Base-by-base conservation (phyloP, 2,113 vertebrate species). In the Aramus guarauna region DNA sequence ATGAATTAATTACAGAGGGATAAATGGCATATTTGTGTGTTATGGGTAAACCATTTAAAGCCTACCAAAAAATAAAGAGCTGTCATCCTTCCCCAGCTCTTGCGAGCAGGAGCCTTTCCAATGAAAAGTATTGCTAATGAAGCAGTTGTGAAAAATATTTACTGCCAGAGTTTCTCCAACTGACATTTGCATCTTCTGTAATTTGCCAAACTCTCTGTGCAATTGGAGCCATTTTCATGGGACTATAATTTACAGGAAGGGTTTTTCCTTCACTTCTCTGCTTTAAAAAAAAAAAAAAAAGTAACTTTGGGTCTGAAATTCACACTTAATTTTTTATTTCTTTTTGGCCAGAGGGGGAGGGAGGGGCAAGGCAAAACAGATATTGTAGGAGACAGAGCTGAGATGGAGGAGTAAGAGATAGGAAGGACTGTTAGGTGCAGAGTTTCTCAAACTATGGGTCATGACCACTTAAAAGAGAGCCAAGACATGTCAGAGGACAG, bases 291-390 rank as follows among this genome's bases (percentile, higher is more conserved):
- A 75, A 50, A 52, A 5, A 6, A 7, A 20, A 85, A 93, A 58
- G 32, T 82, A 72, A 92, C 63, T 86, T 74, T 84, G 72, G 80
- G 79, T 95, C 85, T 88, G 88, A 96, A 93, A 90, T 95, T 96
- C 95, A 81, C 96, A 96, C 94, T 78, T 94, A 96, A 97, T 96
- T 96, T 97, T 96, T 97, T 96, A 92, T 72, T 91, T 94, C 69
- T 62, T 80, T 91, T 92, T 96, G 96, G 96, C 93, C 72, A 43
- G 30, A 6, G 18, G 26, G 84, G 14, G 41, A 94, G 83, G 89
- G 92, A 97, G 89, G 27, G 50, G 64, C 56, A 63, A 81, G 80
- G 18, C 26, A 71, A 96, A 95, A 96, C 91, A 84, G 83, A 89
- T 96, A 47, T 81, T 83, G 67, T n/a, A 91, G 85, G 39, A 94